Evolutionary conservation across 2,797 vertebrate species (phyloP).

Genomic region (Hydrolagus colliei): DNA sequence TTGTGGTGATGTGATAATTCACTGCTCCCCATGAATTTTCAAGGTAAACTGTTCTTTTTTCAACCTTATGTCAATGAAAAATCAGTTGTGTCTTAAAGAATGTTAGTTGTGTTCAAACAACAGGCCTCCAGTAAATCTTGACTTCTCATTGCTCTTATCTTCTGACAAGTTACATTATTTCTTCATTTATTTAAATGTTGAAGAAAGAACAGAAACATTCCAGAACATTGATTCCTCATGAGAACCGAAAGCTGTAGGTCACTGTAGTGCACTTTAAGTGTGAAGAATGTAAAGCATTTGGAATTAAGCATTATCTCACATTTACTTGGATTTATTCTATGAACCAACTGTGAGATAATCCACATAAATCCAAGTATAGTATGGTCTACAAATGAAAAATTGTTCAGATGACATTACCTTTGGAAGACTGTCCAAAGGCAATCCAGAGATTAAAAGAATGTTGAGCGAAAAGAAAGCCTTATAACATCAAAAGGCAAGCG

Average conservation of each 20-base stretch:
- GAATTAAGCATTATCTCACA: conserved; percentile 69
- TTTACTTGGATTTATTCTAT: conserved; percentile 71
- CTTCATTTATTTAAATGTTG: neutral
- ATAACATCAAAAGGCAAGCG: conserved; percentile 8
- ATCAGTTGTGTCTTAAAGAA: neutral
- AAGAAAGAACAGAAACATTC: conserved; percentile 13
- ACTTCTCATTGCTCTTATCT: neutral
- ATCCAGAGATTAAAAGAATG: neutral
- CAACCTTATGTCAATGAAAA: neutral
- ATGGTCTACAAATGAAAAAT: conserved; percentile 59
- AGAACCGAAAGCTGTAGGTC: neutral
- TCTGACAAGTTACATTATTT: neutral
- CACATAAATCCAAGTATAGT: conserved; percentile 69
- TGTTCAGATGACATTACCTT: conserved; percentile 19
- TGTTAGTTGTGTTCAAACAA: neutral
- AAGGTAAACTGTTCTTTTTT: neutral
- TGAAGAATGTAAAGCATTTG: conserved; percentile 59
- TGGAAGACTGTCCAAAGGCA: neutral
- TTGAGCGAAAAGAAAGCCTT: neutral
- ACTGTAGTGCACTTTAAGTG: conserved; percentile 47
- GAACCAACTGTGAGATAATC: conserved; percentile 93
- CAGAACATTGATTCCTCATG: neutral
- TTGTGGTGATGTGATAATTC: too few species aligned
- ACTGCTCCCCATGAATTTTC: neutral
- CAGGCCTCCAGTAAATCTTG: neutral